Base-by-base conservation (phyloP, 2,888 invertebrate genomes). In the Acleris laterana region DNA sequence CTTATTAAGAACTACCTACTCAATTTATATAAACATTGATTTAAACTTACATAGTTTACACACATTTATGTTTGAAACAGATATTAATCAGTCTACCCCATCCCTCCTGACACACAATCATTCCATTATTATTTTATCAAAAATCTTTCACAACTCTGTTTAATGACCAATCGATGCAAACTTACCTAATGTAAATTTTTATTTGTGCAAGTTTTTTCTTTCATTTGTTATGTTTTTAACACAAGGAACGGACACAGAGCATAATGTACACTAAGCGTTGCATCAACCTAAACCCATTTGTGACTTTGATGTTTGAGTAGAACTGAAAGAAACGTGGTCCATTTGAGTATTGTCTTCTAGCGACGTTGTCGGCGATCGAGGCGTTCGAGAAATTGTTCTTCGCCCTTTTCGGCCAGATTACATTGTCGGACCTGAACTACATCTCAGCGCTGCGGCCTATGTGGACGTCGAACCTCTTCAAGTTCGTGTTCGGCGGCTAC, bases 301-400 rank as follows among this genome's bases (percentile, higher is more conserved):
- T 64, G 63, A 73, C 69, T 57, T 63, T 72, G 71, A 74, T 74
- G 76, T 77, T 72, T 74, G 74, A 75, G 72, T 78, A 76, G 71
- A 74, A 57, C 52, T 72, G 80, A 82, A 69, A 83, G 82, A 84
- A 65, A 81, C 79, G 75, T 81, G 87, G 90, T 89, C 90, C 87
- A 90, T 90, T 84, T 84, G 83, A 80, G 85, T 88, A 72, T 91
- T 93, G 90, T 85, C 88, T 93, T 93, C 82, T 95, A 96, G 96
- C 96, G 94, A 94, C 95, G 93, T 96, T 98, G 95, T 96, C 96
- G 89, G 96, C 98, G 81, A 92, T 97, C 93, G 96, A 97, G 92
- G 98, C 98, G 78, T 96, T 99, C 94, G 99, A 99, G 95, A 96
- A 98, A 94, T 95, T 99, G 83, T 99, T 99, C 95, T 99, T 98